Evolutionary conservation across 2,113 vertebrate genomes (phyloP).

Genomic region (Pao palembangensis): DNA sequence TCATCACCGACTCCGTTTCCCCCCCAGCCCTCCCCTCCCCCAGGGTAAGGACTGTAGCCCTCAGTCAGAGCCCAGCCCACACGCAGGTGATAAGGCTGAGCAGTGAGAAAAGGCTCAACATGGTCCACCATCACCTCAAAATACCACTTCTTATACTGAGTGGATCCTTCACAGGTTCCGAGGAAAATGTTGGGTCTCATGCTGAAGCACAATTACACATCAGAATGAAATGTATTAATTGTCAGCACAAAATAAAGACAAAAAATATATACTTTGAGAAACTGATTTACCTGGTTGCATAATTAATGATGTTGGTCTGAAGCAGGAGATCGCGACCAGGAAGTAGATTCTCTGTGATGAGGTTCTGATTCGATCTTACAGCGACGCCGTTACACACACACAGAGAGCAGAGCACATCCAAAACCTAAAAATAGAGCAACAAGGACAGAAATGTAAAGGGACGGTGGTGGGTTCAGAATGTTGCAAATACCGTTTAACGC

Average conservation of each 20-base stretch:
- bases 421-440: constrained; percentile 69
- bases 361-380: constrained; percentile 91
- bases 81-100: constrained; percentile 82
- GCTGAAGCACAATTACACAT: constrained; percentile 58
- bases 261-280: not conserved
- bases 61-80: constrained; percentile 91
- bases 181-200: constrained; percentile 92
- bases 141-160: constrained; percentile 91
- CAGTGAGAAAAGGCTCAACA: constrained; percentile 81
- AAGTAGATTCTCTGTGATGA: constrained; percentile 92
- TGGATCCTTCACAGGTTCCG: constrained; percentile 87
- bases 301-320: constrained; percentile 89
- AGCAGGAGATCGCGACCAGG: constrained; percentile 87
- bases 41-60: constrained; percentile 90
- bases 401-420: constrained; percentile 90
- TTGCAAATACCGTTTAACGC: not conserved
- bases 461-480: too few relatives aligned
- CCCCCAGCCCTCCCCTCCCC: constrained; percentile 91
- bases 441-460: not conserved
- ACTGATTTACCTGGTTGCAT: constrained; percentile 83
- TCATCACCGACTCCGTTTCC: constrained; percentile 89
- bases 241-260: not conserved
- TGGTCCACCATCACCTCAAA: constrained; percentile 89
- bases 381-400: constrained; percentile 93
- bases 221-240: not conserved